phyloP scores from a whole-genome alignment of 1,140 invertebrate species.

The Bombus pyrosoma region DNA sequence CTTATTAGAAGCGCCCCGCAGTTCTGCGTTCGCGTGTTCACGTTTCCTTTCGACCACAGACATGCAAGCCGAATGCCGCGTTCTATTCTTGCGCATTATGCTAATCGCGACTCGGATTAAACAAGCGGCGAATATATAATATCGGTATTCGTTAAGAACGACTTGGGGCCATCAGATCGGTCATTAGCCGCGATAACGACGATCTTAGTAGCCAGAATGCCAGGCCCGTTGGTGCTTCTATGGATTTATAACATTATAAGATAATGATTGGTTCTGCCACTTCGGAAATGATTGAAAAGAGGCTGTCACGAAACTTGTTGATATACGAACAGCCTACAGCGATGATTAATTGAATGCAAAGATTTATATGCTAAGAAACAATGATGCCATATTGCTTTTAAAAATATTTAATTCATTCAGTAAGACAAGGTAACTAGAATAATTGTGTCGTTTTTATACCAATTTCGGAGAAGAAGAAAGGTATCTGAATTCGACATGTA shows the following conservation, averaged over 20 bases:
- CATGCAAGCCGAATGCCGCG: constrained; percentile 57
- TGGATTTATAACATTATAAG: neutral
- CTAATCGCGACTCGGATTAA: constrained; percentile 55
- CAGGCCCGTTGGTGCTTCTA: neutral
- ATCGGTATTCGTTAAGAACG: neutral
- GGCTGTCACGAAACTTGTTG: neutral
- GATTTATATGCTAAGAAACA: neutral
- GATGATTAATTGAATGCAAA: neutral
- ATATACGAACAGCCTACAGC: neutral
- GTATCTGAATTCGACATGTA: no score
- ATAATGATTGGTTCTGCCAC: neutral
- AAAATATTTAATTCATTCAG: no score
- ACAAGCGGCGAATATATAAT: constrained; percentile 1
- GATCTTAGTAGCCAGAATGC: neutral
- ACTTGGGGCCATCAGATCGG: neutral
- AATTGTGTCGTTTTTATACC: no score
- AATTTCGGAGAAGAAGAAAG: no score
- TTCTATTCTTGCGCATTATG: constrained; percentile 67
- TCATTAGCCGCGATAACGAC: constrained; percentile 1
- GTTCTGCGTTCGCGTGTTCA: constrained; percentile 68
- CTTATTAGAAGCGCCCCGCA: constrained; percentile 47
- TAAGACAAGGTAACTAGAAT: no score
- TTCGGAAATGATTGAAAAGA: neutral
- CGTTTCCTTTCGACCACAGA: constrained; percentile 60
- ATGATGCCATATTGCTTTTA: neutral